Percentiles rank a stretch among this genome's conserved stretches.
Conservation (phyloP, 2,113 vertebrate species). For the Eptatretus burgeri region DNA sequence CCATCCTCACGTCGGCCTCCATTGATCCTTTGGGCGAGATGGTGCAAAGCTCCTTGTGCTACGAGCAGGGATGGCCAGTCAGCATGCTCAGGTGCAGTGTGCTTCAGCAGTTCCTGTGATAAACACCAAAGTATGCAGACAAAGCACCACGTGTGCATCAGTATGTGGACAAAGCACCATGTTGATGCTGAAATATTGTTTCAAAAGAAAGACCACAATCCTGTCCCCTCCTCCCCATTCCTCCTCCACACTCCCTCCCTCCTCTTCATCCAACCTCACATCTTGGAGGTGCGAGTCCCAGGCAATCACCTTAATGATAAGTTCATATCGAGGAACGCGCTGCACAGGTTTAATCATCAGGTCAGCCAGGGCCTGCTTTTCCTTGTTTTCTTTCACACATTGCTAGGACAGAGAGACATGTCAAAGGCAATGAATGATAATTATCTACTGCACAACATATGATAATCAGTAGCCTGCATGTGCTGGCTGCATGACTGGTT, state of each 20-base stretch:
- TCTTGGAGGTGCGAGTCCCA: too few relatives aligned
- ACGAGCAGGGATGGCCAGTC: slow-evolving; percentile 2
- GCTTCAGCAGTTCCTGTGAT: slow-evolving; percentile 3
- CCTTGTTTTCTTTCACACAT: not conserved
- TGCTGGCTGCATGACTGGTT: too few relatives aligned
- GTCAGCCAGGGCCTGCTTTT: slow-evolving; percentile 6
- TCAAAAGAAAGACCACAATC: too few relatives aligned
- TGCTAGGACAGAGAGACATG: not conserved
- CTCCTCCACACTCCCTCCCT: not conserved
- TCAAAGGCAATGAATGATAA: too few relatives aligned
- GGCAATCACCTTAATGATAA: slow-evolving; percentile 3
- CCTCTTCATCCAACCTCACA: too few relatives aligned
- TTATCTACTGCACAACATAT: too few relatives aligned
- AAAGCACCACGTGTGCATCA: not conserved
- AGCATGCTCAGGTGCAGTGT: slow-evolving; percentile 2
- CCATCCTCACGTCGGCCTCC: not conserved
- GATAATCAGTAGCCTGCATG: too few relatives aligned
- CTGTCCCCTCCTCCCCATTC: not conserved
- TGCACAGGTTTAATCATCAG: slow-evolving; percentile 4
- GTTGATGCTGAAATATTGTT: too few relatives aligned
- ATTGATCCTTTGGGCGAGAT: slow-evolving; percentile 2
- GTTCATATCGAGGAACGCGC: not conserved
- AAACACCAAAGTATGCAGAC: not conserved
- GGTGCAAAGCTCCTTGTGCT: not conserved
- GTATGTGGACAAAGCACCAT: too few relatives aligned